These are phyloP conservation scores for Ferdinandea cuprea DNA, from an alignment of 2,888 invertebrate species.

Conservation along the genomic window DNA sequence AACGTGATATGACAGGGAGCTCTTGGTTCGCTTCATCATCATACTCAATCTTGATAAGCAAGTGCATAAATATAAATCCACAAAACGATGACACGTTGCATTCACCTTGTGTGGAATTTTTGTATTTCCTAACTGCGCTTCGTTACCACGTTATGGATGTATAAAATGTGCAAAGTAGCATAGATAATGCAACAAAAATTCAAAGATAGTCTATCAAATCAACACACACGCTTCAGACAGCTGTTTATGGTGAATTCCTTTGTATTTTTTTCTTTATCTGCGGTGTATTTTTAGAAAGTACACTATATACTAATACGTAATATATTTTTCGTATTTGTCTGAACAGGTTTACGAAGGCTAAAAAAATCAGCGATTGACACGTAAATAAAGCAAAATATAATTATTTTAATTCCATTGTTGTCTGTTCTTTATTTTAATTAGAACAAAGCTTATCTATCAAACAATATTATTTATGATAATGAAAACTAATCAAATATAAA, in stretches of 20 bases:
- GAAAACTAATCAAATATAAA: no score
- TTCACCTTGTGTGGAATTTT: no score
- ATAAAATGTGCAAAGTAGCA: neutral
- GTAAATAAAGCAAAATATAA: neutral
- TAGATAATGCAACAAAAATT: conserved; percentile 3
- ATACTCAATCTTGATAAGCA: no score
- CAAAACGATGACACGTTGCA: neutral
- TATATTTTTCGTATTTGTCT: conserved; percentile 9
- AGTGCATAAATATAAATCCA: neutral
- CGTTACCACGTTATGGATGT: neutral
- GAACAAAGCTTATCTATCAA: neutral
- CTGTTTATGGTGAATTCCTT: conserved; percentile 5
- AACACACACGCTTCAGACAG: conserved; percentile 6
- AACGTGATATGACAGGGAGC: neutral
- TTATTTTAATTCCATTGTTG: neutral
- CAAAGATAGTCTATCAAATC: neutral
- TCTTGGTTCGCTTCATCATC: neutral
- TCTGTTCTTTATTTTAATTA: neutral
- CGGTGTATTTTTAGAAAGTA: conserved; percentile 49
- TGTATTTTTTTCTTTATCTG: neutral
- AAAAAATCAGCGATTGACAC: neutral
- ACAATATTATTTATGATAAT: no score
- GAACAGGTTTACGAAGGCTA: conserved; percentile 21
- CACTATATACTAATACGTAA: no score
- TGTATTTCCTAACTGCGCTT: neutral